A percentile compares a stretch with the other conserved stretches of the same genome.
phyloP scores from a whole-genome alignment of 2,797 vertebrate species.

The Acrossocheilus fasciatus region DNA sequence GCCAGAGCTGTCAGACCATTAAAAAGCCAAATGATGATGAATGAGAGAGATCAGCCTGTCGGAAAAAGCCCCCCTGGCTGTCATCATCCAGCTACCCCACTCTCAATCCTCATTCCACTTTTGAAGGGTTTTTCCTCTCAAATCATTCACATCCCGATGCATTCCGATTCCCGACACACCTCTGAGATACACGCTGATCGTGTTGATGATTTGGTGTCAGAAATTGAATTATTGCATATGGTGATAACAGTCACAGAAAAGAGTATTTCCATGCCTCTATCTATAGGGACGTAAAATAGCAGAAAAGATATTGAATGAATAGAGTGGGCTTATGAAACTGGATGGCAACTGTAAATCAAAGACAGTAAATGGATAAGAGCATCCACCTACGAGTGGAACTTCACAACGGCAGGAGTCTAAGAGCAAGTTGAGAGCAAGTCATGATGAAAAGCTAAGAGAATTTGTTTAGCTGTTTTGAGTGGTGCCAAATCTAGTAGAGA shows the following conservation, averaged over 20 bases:
- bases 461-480: constrained; percentile 31
- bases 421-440: not conserved
- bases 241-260: constrained; percentile 33
- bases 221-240: constrained; percentile 33
- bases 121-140: constrained; percentile 41
- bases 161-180: constrained; percentile 44
- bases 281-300: constrained; percentile 9
- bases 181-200: constrained; percentile 38
- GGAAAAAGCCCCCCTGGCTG: constrained; percentile 59
- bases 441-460: constrained; percentile 37
- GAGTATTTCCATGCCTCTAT: not conserved
- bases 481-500: not conserved
- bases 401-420: not conserved
- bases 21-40: constrained; percentile 70
- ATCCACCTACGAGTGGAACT: constrained; percentile 22
- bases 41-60: constrained; percentile 63
- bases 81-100: constrained; percentile 50
- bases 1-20: constrained; percentile 66
- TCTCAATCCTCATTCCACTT: constrained; percentile 63
- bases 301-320: constrained; percentile 31
- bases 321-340: constrained; percentile 20
- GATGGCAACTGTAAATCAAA: constrained; percentile 17
- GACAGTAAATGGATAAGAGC: constrained; percentile 31
- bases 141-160: constrained; percentile 50
- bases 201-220: constrained; percentile 49